Conservation (phyloP, 2,888 invertebrate genomes). For the Pyralis farinalis region DNA sequence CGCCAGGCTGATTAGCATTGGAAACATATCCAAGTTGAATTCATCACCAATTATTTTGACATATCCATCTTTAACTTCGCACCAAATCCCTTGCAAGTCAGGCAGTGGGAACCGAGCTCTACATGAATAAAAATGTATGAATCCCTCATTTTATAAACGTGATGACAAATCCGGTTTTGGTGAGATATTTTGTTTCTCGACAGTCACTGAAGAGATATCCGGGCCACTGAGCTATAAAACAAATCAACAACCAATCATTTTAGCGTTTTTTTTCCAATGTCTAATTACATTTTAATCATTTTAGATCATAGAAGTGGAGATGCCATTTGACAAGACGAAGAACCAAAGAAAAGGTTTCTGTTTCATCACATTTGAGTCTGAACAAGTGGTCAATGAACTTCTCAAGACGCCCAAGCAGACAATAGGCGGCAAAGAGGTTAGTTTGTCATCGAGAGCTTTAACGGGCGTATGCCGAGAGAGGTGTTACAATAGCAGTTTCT, state of each 20-base stretch:
- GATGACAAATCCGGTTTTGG: slow-evolving; percentile 75
- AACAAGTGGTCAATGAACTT: slow-evolving; percentile 95
- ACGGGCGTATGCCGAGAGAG: neutral
- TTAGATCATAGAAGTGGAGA: slow-evolving; percentile 96
- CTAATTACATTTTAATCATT: slow-evolving; percentile 28
- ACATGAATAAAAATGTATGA: too few relatives aligned
- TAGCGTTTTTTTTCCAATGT: neutral
- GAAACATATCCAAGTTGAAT: too few relatives aligned
- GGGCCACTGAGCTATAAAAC: slow-evolving; percentile 58
- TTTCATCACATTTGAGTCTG: slow-evolving; percentile 98
- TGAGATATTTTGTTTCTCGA: slow-evolving; percentile 65
- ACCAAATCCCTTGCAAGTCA: too few relatives aligned
- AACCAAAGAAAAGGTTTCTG: slow-evolving; percentile 98
- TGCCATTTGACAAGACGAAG: slow-evolving; percentile 98
- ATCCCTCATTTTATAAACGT: slow-evolving; percentile 19
- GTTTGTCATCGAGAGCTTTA: slow-evolving; percentile 24
- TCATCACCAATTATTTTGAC: too few relatives aligned
- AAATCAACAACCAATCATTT: neutral
- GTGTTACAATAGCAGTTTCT: too few relatives aligned
- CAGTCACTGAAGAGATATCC: slow-evolving; percentile 59
- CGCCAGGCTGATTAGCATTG: too few relatives aligned
- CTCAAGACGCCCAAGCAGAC: slow-evolving; percentile 95
- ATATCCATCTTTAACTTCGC: too few relatives aligned
- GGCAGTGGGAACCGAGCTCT: too few relatives aligned
- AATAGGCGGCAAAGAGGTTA: slow-evolving; percentile 95